Evolutionary conservation across 1,140 invertebrate species (phyloP), one percentile per base, ranked within the genome.

Genomic region (Cherax destructor): DNA sequence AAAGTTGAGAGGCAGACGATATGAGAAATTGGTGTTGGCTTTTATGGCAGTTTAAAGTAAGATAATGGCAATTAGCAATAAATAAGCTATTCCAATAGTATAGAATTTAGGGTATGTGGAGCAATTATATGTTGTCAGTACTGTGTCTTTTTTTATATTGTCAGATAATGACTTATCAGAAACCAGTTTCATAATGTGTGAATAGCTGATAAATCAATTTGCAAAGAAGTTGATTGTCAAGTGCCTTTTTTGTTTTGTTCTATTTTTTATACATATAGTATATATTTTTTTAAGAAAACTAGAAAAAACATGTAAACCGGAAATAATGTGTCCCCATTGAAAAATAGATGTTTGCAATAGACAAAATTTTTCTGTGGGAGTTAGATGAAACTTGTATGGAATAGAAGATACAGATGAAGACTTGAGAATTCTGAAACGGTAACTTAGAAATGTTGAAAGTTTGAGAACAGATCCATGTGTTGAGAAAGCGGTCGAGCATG

Each of bases 21-120:
- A 91, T 91, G 88, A 91, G 88, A 91, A 91, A 91, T 91, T 91
- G 88, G 88, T 91, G 88, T 91, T 91, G 88, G 88, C 88, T 91
- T 90, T 85, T 79, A 84, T 91, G 88, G 88, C 88, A 91, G 80
- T 90, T 90, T 90, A 81, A 11, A 81, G 49, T 89, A 89, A 89
- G 79, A 89, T 89, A 83, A 89, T 61, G 87, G 72, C 21, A 69
- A 89, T 89, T 89, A 89, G 87, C 87, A 89, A 18, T 74, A 30
- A 74, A 50, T 83, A 72, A 89, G 87, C 87, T 89, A 89, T 83
- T 56, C 50, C 79, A 72, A 52, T 89, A 87, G 87, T 41, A 74
- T 89, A 89, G 87, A 69, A 52, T 81, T 47, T 89, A 89, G 87
- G 87, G 80, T 83, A 74, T 83, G 16, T 83, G 47, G 50, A 56